These are phyloP conservation scores for Neodiprion virginianus DNA, from an alignment of 1,140 invertebrate species.

Conservation along the genomic window DNA sequence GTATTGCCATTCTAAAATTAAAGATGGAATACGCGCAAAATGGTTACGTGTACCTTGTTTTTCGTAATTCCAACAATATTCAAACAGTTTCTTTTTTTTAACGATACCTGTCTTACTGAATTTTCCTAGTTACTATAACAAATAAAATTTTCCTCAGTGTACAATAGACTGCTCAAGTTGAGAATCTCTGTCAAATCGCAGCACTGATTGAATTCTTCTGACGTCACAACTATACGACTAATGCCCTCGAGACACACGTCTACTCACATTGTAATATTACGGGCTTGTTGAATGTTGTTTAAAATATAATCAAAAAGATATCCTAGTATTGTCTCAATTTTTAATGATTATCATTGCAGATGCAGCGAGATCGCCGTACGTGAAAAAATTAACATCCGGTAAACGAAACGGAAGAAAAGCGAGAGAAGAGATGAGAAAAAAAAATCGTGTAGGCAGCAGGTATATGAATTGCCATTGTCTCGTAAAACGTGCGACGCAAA, in stretches of 20 bases:
- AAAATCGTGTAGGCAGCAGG: not conserved
- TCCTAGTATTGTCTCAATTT: not conserved
- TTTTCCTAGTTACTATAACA: too few species aligned
- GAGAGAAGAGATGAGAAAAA: not conserved
- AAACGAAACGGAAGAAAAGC: not conserved
- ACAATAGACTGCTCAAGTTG: not conserved
- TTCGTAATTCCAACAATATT: too few species aligned
- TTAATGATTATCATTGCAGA: not conserved
- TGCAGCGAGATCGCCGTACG: not conserved
- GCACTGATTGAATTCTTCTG: slow-evolving; percentile 23
- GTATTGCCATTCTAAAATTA: not conserved
- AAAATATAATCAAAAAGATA: not conserved
- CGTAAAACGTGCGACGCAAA: not conserved
- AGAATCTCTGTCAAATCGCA: slow-evolving; percentile 21
- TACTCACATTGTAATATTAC: not conserved
- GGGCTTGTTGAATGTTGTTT: not conserved
- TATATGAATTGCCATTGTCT: not conserved
- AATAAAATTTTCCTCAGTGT: too few species aligned
- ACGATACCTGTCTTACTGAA: too few species aligned
- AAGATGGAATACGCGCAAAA: not conserved
- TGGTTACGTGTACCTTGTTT: too few species aligned
- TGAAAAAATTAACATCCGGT: not conserved
- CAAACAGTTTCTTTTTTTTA: too few species aligned
- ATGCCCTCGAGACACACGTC: not conserved
- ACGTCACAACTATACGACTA: slow-evolving; percentile 16